A percentile compares a stretch with the other conserved stretches of the same genome.
Evolutionary conservation across 2,888 invertebrate species (phyloP).

Genomic region (Euzophera pinguis): DNA sequence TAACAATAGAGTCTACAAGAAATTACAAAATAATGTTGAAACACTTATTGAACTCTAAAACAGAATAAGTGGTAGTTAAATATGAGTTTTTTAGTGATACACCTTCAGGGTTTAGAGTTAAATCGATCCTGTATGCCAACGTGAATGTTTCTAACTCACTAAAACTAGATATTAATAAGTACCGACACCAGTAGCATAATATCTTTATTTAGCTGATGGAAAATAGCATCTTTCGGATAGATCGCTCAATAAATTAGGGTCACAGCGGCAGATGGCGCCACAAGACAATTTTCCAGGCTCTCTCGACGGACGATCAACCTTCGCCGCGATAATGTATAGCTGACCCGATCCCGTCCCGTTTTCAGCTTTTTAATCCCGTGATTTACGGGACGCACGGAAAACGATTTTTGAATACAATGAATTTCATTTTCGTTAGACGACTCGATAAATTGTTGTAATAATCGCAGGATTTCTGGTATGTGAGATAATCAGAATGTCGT

Average conservation of each 20-base stretch:
- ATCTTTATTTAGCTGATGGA: neutral
- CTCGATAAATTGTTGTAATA: constrained; percentile 29
- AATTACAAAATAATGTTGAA: too few species aligned
- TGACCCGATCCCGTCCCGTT: constrained; percentile 43
- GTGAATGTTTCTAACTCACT: too few species aligned
- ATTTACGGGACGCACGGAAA: constrained; percentile 44
- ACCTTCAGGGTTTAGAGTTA: too few species aligned
- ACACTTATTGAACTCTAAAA: too few species aligned
- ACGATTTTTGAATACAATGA: constrained; percentile 48
- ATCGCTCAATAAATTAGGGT: constrained; percentile 19
- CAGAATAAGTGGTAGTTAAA: too few species aligned
- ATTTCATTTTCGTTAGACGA: constrained; percentile 33
- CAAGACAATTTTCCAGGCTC: constrained; percentile 34
- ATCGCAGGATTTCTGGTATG: neutral
- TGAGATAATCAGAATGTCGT: neutral
- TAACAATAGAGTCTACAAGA: too few species aligned
- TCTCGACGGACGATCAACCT: constrained; percentile 37
- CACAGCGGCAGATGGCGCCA: constrained; percentile 33
- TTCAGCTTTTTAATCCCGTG: constrained; percentile 55
- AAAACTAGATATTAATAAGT: too few species aligned
- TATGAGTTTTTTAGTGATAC: too few species aligned
- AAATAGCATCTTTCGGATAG: constrained; percentile 16
- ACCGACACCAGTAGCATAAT: too few species aligned
- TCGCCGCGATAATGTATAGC: constrained; percentile 47
- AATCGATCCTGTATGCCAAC: too few species aligned